A percentile compares a stretch with the other conserved stretches of the same genome.
phyloP scores from a whole-genome alignment of 2,113 vertebrate genomes.

The Toxostoma redivivum region DNA sequence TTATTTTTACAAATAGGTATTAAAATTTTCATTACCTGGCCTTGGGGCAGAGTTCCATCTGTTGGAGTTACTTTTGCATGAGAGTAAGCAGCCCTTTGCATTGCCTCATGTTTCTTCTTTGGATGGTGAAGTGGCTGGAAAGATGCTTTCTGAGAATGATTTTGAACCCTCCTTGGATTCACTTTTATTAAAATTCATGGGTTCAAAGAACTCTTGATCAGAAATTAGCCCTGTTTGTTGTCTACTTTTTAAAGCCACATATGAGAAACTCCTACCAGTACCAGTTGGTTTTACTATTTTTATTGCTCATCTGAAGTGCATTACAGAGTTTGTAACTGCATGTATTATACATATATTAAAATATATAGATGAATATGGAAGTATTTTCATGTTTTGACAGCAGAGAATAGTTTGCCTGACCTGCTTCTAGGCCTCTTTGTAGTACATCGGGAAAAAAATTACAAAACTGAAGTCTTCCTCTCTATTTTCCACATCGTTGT shows the following conservation, averaged over 20 bases:
- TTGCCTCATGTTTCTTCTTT: not conserved
- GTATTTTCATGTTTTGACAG: not conserved
- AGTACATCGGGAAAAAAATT: not conserved
- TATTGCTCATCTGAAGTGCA: not conserved
- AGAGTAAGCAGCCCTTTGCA: not conserved
- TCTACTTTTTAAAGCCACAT: not conserved
- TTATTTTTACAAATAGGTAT: slow-evolving; percentile 3
- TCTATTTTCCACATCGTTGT: not conserved
- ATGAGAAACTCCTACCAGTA: not conserved
- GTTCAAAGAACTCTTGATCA: not conserved
- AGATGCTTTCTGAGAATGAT: not conserved
- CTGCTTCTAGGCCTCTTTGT: not conserved
- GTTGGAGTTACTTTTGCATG: not conserved
- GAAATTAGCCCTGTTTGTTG: not conserved
- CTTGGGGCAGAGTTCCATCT: slow-evolving; percentile 9
- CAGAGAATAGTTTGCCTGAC: not conserved
- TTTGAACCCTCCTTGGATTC: not conserved
- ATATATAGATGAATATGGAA: not conserved
- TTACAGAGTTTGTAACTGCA: not conserved
- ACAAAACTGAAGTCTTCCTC: not conserved
- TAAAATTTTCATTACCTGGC: slow-evolving; percentile 3
- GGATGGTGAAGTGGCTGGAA: not conserved
- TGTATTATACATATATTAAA: not conserved
- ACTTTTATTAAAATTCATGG: not conserved
- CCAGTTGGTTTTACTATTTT: not conserved